Conservation (phyloP, 2,888 invertebrate genomes). For the Rambutsinella grinnellia region DNA sequence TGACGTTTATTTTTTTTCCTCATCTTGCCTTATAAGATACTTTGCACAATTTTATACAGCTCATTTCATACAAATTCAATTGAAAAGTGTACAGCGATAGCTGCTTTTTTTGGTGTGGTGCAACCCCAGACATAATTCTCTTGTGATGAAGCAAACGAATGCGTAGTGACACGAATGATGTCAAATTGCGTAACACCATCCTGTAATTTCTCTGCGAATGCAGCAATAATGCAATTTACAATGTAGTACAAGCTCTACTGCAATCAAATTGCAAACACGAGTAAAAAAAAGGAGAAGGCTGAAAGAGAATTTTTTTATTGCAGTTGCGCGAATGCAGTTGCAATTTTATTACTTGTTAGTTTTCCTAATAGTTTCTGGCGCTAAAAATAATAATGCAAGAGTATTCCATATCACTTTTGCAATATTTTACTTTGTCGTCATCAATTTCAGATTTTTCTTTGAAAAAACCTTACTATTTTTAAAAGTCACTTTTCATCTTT, state of each 20-base stretch:
- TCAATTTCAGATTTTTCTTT: too few relatives aligned
- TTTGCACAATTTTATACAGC: too few relatives aligned
- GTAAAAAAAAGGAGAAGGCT: too few relatives aligned
- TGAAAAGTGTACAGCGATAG: background rate
- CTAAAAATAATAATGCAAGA: too few relatives aligned
- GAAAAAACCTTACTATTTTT: too few relatives aligned
- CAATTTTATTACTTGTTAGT: too few relatives aligned
- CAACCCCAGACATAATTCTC: background rate
- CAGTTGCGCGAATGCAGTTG: background rate
- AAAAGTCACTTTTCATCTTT: too few relatives aligned
- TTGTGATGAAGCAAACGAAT: slow-evolving; percentile 1
- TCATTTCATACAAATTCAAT: background rate
- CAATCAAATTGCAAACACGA: background rate
- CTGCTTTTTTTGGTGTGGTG: background rate
- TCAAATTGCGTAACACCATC: slow-evolving; percentile 17
- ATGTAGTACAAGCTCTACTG: background rate
- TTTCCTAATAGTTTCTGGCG: too few relatives aligned
- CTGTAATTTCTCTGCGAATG: slow-evolving; percentile 6
- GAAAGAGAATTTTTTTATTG: too few relatives aligned
- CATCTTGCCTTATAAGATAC: background rate
- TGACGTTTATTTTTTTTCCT: background rate
- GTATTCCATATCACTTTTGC: too few relatives aligned
- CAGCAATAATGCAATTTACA: background rate
- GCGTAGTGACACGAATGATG: slow-evolving; percentile 14
- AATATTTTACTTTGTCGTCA: too few relatives aligned